phyloP scores from a whole-genome alignment of 2,888 invertebrate species.

The Trachelus tabidus region DNA sequence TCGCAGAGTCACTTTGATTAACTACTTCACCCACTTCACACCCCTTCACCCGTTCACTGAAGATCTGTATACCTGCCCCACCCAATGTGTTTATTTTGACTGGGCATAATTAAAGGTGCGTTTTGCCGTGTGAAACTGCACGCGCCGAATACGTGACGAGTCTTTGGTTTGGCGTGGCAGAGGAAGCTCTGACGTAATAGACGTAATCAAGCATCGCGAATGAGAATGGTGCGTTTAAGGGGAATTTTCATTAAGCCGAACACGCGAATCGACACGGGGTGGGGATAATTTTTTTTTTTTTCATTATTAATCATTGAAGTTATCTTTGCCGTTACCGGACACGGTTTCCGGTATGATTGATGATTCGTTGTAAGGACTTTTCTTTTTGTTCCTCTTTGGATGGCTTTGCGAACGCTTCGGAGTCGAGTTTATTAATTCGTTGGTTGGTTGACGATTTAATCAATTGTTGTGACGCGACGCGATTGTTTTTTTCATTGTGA shows the following conservation, averaged over 20 bases:
- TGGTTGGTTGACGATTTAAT: too few species aligned
- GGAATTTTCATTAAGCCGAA: neutral
- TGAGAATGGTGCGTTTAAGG: neutral
- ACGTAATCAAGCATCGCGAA: neutral
- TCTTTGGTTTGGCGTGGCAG: neutral
- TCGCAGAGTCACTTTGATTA: neutral
- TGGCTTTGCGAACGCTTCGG: too few species aligned
- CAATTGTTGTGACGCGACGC: too few species aligned
- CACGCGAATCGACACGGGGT: neutral
- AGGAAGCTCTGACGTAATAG: neutral
- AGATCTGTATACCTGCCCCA: neutral
- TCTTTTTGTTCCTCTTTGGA: too few species aligned
- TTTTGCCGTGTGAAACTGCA: neutral
- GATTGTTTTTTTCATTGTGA: too few species aligned
- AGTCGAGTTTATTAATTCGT: too few species aligned
- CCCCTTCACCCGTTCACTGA: too few species aligned
- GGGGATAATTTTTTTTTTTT: neutral
- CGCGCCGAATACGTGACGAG: neutral
- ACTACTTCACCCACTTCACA: neutral
- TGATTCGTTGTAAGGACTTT: too few species aligned
- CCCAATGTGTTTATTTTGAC: neutral
- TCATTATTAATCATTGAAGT: neutral
- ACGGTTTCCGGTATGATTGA: neutral
- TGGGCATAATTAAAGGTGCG: neutral
- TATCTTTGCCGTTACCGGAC: neutral